These are phyloP conservation scores for Petrocephalus zakoni DNA, from an alignment of 2,113 vertebrate species.

Conservation along the genomic window DNA sequence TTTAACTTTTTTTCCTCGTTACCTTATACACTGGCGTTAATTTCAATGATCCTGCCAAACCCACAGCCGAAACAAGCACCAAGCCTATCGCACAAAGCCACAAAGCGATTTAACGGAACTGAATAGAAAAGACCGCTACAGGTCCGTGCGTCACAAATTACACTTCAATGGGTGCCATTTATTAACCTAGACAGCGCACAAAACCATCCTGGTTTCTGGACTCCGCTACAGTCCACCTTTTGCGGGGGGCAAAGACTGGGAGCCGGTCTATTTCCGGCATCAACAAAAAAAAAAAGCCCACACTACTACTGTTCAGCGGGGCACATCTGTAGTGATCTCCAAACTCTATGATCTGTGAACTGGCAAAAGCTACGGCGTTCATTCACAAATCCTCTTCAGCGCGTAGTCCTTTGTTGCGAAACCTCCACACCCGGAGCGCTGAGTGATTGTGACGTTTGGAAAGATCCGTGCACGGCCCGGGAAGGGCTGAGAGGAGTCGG, in stretches of 20 bases:
- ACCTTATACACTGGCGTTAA: neutral
- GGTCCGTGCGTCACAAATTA: neutral
- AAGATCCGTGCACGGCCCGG: conserved; percentile 34
- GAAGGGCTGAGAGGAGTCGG: conserved; percentile 14
- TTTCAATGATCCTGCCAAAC: neutral
- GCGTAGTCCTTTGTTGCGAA: conserved; percentile 57
- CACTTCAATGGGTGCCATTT: neutral
- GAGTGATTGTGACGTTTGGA: conserved; percentile 55
- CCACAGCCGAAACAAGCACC: neutral
- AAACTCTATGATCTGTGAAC: conserved; percentile 66
- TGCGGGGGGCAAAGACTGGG: conserved; percentile 48
- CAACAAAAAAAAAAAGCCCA: conserved; percentile 44
- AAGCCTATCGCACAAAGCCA: neutral
- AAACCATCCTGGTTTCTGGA: neutral
- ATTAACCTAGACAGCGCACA: neutral
- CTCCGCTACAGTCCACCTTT: conserved; percentile 25
- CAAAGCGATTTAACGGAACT: neutral
- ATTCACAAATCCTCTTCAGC: conserved; percentile 71
- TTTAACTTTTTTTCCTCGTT: neutral
- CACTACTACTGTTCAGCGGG: conserved; percentile 54
- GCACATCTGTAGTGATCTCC: conserved; percentile 64
- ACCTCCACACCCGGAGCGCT: conserved; percentile 40
- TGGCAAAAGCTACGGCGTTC: conserved; percentile 65
- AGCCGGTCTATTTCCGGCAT: conserved; percentile 51
- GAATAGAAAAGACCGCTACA: neutral